Evolutionary conservation across 2,797 vertebrate genomes (phyloP).

Genomic region (Geotrypetes seraphini): DNA sequence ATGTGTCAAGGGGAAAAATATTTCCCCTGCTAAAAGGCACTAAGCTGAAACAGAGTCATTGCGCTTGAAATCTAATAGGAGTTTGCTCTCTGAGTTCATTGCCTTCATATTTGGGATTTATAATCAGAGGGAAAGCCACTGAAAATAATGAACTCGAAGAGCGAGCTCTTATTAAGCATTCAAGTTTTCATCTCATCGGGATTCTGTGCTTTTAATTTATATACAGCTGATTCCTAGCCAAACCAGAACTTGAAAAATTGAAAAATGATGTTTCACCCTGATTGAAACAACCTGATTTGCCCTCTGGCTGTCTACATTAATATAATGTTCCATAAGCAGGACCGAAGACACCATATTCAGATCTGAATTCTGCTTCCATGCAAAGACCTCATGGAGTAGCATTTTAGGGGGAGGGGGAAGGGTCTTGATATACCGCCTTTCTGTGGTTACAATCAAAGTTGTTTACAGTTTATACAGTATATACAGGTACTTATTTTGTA

Average conservation of each 20-base stretch:
- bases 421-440: too few relatives aligned
- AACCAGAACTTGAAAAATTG: conserved; percentile 34
- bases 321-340: conserved; percentile 6
- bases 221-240: conserved; percentile 11
- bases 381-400: too few relatives aligned
- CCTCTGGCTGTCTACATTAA: conserved; percentile 14
- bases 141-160: conserved; percentile 33
- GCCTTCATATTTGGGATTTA: too few relatives aligned
- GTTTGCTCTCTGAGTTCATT: too few relatives aligned
- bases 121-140: too few relatives aligned
- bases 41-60: too few relatives aligned
- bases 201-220: conserved; percentile 40
- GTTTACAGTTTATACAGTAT: too few relatives aligned
- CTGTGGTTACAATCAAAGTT: too few relatives aligned
- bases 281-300: conserved; percentile 31
- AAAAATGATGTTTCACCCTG: conserved; percentile 23
- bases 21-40: conserved; percentile 3
- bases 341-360: too few relatives aligned
- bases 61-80: conserved; percentile 40
- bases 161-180: conserved; percentile 34
- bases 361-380: too few relatives aligned
- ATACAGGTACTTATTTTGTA: too few relatives aligned
- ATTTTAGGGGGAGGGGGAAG: too few relatives aligned
- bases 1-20: conserved; percentile 7
- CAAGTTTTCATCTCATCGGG: conserved; percentile 28